Evolutionary conservation across 2,797 vertebrate species (phyloP), one percentile per base, ranked within the genome.

Genomic region (Darevskia nairensis): DNA sequence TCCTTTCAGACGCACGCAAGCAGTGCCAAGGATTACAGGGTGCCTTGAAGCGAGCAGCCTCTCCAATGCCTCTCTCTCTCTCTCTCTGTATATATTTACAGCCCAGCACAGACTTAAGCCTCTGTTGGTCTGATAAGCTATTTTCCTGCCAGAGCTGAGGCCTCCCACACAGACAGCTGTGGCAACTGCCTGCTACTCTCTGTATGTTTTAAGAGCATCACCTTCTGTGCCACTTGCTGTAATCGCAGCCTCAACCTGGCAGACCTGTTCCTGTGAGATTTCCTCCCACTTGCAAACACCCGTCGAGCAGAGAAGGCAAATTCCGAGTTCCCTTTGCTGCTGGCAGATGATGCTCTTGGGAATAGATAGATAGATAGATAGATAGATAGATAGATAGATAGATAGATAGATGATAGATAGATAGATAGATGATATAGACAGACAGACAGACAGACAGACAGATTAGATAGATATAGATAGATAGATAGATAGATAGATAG

Each of bases 11-110:
- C 55, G 27, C 76, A 82, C 92, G 64, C 46, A 84, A 85, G 21
- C 35, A n/a, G 55, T 32, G 15, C 23, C 86, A 87, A 61, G 90
- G 91, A 94, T 92, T 90, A 92, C 61, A 89, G 82, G 64, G 94
- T 85, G 90, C 71, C 89, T 94, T 93, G 92, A 78, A 92, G 91
- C 82, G 92, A 93, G 93, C 80, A 81, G 71, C 71, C 94, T 93
- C 92, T 89, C 93, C 86, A 94, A 92, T 89, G 88, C 84, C 46
- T 13, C 50, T 55, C 50, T 50, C 44, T 46, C 50, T 50, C 11
- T 55, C 13, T 55, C 0, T 55, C n/a, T n/a, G 50, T 55, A 55
- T 55, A 55, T 55, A 55, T 55, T 55, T 55, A 13, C 10, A 32
- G 76, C 72, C 88, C 86, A 80, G 86, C 92, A 86, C 71, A 91